Evolutionary conservation across 2,888 invertebrate genomes (phyloP).

Genomic region (Dryobotodes eremita): DNA sequence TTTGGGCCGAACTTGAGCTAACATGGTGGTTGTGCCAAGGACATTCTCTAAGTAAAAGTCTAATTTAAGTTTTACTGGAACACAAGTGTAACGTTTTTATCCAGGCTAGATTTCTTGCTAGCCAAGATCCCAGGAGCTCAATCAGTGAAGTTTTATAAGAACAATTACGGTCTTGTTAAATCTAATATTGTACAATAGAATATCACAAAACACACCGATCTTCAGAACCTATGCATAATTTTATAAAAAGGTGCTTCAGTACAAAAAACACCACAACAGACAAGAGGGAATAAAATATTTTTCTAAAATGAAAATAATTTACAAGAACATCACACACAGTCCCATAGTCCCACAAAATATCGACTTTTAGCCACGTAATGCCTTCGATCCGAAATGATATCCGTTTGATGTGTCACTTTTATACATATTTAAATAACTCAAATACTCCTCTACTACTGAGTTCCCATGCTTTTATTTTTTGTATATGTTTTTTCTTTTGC

Average conservation of each 20-base stretch:
- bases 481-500: constrained; percentile 49
- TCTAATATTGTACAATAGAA: too few relatives aligned
- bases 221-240: not conserved
- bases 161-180: not conserved
- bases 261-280: constrained; percentile 15
- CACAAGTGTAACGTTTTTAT: not conserved
- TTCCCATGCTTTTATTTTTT: constrained; percentile 64
- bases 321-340: constrained; percentile 34
- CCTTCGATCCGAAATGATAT: constrained; percentile 71
- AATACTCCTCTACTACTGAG: constrained; percentile 68
- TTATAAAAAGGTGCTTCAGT: not conserved
- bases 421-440: constrained; percentile 80
- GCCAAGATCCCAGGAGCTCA: not conserved
- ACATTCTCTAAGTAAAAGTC: not conserved
- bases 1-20: not conserved
- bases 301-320: constrained; percentile 60
- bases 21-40: not conserved
- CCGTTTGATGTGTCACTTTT: constrained; percentile 74
- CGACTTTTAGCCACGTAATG: constrained; percentile 57
- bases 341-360: constrained; percentile 50
- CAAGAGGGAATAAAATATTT: constrained; percentile 33
- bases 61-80: not conserved
- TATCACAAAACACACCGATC: not conserved
- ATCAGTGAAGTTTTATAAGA: not conserved
- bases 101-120: not conserved